Percentiles rank a stretch among this genome's conserved stretches.
phyloP scores from a whole-genome alignment of 2,888 invertebrate species.

The Macaria liturata region DNA sequence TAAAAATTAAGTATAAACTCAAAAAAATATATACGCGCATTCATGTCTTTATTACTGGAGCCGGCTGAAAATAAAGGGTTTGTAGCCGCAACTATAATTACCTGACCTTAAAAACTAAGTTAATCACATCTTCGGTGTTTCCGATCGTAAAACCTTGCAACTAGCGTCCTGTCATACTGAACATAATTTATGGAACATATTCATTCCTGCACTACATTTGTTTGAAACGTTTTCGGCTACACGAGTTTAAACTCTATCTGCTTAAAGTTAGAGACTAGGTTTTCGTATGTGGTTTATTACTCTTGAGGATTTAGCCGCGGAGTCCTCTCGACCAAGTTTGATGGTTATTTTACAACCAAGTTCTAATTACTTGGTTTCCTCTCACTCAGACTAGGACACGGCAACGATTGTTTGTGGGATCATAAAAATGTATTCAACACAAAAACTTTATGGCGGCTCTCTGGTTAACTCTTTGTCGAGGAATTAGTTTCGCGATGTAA shows the following conservation, averaged over 20 bases:
- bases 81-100: conserved; percentile 33
- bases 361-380: conserved; percentile 78
- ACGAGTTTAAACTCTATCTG: conserved; percentile 39
- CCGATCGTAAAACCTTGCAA: conserved; percentile 69
- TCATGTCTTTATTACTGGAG: neutral
- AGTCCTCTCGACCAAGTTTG: conserved; percentile 70
- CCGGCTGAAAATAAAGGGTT: conserved; percentile 23
- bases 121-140: conserved; percentile 60
- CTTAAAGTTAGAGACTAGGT: conserved; percentile 2
- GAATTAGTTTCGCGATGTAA: conserved; percentile 53
- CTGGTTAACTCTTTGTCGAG: conserved; percentile 68
- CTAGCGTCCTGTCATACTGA: conserved; percentile 75
- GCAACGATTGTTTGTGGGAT: conserved; percentile 64
- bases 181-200: conserved; percentile 72
- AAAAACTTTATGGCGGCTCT: conserved; percentile 65
- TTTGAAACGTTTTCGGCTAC: conserved; percentile 17
- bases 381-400: conserved; percentile 62
- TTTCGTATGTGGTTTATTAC: neutral
- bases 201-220: conserved; percentile 45
- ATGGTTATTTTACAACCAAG: conserved; percentile 78
- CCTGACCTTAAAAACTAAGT: conserved; percentile 49
- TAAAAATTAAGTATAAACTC: too few species aligned
- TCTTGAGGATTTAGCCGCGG: conserved; percentile 56
- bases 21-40: too few species aligned
- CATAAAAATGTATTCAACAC: conserved; percentile 58